Evolutionary conservation across 2,113 vertebrate genomes (phyloP), one percentile per base, ranked within the genome.

Genomic region (Ceyx margarethae): DNA sequence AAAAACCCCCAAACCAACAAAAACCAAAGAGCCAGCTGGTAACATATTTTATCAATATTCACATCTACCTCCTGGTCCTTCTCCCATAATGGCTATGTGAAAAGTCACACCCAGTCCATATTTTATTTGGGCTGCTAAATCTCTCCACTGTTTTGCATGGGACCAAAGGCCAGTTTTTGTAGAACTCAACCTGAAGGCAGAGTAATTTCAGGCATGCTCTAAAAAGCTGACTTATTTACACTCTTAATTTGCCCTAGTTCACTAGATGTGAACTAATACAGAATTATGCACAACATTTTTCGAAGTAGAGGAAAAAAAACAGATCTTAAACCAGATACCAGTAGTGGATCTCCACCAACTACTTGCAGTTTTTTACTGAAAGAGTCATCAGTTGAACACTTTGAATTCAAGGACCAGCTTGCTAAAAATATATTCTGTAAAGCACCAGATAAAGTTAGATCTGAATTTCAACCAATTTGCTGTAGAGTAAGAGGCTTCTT

Each of bases 371-470:
- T 84, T 31, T 56, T 56, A 56, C 29, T 81, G 73, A 54, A 93
- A 40, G 37, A 86, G 46, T 35, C 50, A 72, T 85, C 54, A 65
- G 18, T 43, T 48, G 31, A 82, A 77, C 17, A 19, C 69, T 75
- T 72, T 58, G 43, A 54, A 60, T 90, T 91, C 40, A 61, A 94
- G 75, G 77, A 66, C 61, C 64, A 46, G 54, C 60, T 81, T 58
- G 65, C 61, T 93, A 95, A 91, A 95, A 94, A 91, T 89, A 85
- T 10, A 67, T 53, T 81, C 72, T 73, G 56, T 35, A 73, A 86
- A 89, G 28, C 0, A 2, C 35, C 80, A 18, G 31, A 79, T 86
- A 82, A 93, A 82, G 67, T 90, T 6, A 85, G 45, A 81, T 43
- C 65, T 85, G 81, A 89, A 92, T 95, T 90, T 81, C 48, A 88